Conservation (phyloP, 2,888 invertebrate species). For the Meganola albula region DNA sequence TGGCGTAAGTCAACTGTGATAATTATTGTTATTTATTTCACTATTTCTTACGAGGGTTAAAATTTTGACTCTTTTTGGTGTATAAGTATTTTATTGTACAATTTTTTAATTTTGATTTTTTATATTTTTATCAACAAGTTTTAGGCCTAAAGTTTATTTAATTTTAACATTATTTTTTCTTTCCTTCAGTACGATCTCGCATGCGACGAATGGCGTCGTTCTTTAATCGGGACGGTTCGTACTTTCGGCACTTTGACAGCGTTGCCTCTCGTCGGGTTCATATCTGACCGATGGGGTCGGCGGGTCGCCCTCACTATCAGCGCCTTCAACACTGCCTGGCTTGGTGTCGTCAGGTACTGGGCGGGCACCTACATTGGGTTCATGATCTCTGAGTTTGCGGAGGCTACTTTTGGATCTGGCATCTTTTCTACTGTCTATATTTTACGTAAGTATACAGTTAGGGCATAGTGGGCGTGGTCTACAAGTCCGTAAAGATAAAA, state of each 20-base stretch:
- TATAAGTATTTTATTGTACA: too few relatives aligned
- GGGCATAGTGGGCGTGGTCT: too few relatives aligned
- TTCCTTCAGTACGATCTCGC: constrained; percentile 75
- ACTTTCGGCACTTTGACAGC: constrained; percentile 82
- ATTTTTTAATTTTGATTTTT: too few relatives aligned
- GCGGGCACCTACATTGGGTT: constrained; percentile 81
- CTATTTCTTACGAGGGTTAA: too few relatives aligned
- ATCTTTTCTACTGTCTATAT: constrained; percentile 84
- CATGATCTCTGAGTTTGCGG: constrained; percentile 80
- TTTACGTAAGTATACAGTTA: constrained; percentile 74
- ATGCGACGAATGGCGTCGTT: constrained; percentile 83
- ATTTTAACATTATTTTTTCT: too few relatives aligned
- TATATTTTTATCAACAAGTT: too few relatives aligned
- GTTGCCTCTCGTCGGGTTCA: constrained; percentile 80
- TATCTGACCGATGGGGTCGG: constrained; percentile 85
- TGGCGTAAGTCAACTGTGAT: too few relatives aligned
- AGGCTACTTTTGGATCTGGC: constrained; percentile 81
- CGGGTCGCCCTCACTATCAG: constrained; percentile 75
- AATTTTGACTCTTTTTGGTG: too few relatives aligned
- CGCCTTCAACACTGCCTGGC: constrained; percentile 75
- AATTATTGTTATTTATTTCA: too few relatives aligned
- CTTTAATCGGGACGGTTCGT: constrained; percentile 83
- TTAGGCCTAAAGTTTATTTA: too few relatives aligned
- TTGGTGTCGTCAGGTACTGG: constrained; percentile 78
- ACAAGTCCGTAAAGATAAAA: too few relatives aligned